phyloP scores from a whole-genome alignment of 2,888 invertebrate species.

The Aphelenchoides bicaudatus region DNA sequence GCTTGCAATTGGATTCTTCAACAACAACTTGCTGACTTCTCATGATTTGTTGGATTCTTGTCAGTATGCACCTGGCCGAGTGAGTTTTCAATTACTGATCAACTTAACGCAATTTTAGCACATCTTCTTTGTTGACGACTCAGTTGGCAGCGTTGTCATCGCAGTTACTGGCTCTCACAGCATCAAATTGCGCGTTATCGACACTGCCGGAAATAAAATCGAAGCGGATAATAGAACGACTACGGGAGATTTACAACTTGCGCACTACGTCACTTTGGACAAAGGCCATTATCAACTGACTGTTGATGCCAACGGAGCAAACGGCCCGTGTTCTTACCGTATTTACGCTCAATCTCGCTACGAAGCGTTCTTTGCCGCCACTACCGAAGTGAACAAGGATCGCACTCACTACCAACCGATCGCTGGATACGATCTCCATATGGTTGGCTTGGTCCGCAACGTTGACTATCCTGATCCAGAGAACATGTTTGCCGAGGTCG shows the following conservation, averaged over 20 bases:
- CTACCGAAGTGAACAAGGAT: conserved; percentile 36
- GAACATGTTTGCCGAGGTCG: conserved; percentile 24
- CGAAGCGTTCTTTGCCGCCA: conserved; percentile 38
- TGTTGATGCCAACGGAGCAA: conserved; percentile 15
- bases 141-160: conserved; percentile 31
- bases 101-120: too few species aligned
- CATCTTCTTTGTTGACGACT: conserved; percentile 46
- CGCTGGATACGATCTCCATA: conserved; percentile 32
- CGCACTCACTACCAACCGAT: conserved; percentile 35
- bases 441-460: conserved; percentile 38
- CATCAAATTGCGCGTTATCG: not conserved
- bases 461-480: conserved; percentile 35
- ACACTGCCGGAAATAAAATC: conserved; percentile 5
- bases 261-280: not conserved
- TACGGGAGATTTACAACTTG: conserved; percentile 2
- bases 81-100: too few species aligned
- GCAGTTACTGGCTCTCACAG: conserved; percentile 37
- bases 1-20: conserved; percentile 1
- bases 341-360: conserved; percentile 37
- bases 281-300: conserved; percentile 13
- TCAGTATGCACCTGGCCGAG: conserved; percentile 38
- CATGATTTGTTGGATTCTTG: conserved; percentile 48
- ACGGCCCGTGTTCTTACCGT: conserved; percentile 42
- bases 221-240: not conserved
- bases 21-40: conserved; percentile 20